phyloP scores from a whole-genome alignment of 2,888 invertebrate species.

The Cancer borealis region DNA sequence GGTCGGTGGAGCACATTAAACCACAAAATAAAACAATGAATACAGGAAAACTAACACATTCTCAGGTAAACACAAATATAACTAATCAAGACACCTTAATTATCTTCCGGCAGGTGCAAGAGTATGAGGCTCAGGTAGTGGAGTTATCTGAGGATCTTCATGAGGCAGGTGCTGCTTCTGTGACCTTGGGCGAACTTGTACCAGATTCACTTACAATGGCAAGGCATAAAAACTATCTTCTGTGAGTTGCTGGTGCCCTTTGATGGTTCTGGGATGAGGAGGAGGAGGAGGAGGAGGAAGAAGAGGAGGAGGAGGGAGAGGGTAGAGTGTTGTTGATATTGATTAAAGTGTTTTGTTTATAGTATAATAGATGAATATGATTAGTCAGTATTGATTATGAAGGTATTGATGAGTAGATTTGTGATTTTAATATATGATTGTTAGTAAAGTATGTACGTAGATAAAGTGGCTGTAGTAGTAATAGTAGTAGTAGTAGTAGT shows the following conservation, averaged over 20 bases:
- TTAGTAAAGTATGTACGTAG: not conserved
- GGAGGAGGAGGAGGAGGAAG: not conserved
- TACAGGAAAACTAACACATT: too few species aligned
- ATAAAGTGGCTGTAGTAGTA: not conserved
- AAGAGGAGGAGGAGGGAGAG: not conserved
- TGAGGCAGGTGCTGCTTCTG: not conserved
- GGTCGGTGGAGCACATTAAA: conserved; percentile 38
- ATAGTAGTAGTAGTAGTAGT: not conserved
- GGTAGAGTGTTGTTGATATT: too few species aligned
- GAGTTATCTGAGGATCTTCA: not conserved
- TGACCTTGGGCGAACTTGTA: not conserved
- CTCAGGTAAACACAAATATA: too few species aligned
- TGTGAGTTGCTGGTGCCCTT: not conserved
- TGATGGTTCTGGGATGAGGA: not conserved
- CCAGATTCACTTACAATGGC: not conserved
- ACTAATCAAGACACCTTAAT: too few species aligned
- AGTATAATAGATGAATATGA: not conserved
- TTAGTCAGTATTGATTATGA: not conserved
- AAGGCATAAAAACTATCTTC: not conserved
- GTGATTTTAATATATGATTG: not conserved
- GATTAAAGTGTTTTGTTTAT: too few species aligned
- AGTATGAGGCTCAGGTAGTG: not conserved
- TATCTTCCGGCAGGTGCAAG: not conserved
- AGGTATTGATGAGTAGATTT: not conserved
- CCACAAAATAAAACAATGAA: too few species aligned